Conservation (phyloP, 2,797 vertebrate species). For the Prionace glauca region DNA sequence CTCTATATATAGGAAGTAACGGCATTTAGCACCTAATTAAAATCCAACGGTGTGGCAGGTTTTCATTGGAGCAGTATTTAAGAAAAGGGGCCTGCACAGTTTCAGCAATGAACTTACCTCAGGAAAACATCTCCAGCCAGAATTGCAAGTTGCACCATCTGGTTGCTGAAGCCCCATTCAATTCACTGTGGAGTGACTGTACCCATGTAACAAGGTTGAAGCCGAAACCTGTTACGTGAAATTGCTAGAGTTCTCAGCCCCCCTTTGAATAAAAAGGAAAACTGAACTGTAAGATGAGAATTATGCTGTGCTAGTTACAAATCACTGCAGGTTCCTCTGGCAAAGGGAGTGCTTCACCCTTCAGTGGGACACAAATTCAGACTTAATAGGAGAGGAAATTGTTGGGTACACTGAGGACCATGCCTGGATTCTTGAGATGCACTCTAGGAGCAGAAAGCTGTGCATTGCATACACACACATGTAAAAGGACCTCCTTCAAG, state of each 20-base stretch:
- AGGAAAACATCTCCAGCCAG: neutral
- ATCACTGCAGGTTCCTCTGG: neutral
- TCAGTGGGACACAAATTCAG: neutral
- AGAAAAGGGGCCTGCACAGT: too few species aligned
- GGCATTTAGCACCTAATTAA: neutral
- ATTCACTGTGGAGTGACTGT: neutral
- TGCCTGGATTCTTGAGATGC: neutral
- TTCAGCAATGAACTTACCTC: neutral
- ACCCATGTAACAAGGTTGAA: neutral
- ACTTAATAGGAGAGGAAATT: neutral
- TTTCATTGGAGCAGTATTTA: neutral
- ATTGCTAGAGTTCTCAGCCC: neutral
- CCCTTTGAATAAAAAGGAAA: neutral
- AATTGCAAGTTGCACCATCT: neutral
- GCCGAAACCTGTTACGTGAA: neutral
- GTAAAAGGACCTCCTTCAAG: neutral
- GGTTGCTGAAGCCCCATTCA: neutral
- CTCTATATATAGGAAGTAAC: neutral
- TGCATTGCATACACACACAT: neutral
- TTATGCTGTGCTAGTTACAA: neutral
- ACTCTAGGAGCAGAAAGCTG: neutral
- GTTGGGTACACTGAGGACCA: neutral
- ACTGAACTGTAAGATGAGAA: neutral
- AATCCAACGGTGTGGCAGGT: neutral
- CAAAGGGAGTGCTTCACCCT: neutral